Percentiles rank a stretch among this genome's conserved stretches.
Conservation (phyloP, 37 sponge, comb jelly and placozoan species). For the Tethya wilhelma region DNA sequence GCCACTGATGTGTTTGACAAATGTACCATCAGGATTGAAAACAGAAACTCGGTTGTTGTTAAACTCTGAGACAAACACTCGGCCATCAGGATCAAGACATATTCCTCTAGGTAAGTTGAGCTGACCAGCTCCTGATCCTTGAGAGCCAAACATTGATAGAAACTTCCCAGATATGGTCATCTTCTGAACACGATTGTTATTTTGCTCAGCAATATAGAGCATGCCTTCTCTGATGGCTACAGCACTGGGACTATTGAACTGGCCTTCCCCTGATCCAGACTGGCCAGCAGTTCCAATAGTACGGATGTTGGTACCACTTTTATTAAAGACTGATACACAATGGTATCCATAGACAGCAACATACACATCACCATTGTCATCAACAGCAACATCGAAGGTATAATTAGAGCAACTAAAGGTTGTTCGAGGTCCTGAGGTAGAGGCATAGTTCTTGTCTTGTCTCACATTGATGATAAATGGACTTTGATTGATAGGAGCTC, state of each 20-base stretch:
- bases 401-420: neutral
- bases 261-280: slow-evolving; percentile 34
- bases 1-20: neutral
- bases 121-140: slow-evolving; percentile 36
- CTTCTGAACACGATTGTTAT: slow-evolving; percentile 39
- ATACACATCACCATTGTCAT: slow-evolving; percentile 21
- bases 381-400: slow-evolving; percentile 38
- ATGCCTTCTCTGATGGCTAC: slow-evolving; percentile 39
- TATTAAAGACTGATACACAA: slow-evolving; percentile 7
- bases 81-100: slow-evolving; percentile 21
- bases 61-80: slow-evolving; percentile 26
- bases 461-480: slow-evolving; percentile 19
- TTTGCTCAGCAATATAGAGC: slow-evolving; percentile 39
- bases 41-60: slow-evolving; percentile 33
- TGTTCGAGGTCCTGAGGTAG: neutral
- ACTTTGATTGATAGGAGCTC: slow-evolving; percentile 5
- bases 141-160: slow-evolving; percentile 36
- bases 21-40: slow-evolving; percentile 40
- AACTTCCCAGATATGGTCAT: slow-evolving; percentile 15
- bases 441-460: slow-evolving; percentile 9
- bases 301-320: neutral
- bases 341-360: slow-evolving; percentile 22
- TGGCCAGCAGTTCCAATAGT: slow-evolving; percentile 6
- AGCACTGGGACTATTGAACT: slow-evolving; percentile 28
- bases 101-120: slow-evolving; percentile 29